Evolutionary conservation across 2,888 invertebrate species (phyloP), one percentile per base, ranked within the genome.

Genomic region (Smittia sp.): DNA sequence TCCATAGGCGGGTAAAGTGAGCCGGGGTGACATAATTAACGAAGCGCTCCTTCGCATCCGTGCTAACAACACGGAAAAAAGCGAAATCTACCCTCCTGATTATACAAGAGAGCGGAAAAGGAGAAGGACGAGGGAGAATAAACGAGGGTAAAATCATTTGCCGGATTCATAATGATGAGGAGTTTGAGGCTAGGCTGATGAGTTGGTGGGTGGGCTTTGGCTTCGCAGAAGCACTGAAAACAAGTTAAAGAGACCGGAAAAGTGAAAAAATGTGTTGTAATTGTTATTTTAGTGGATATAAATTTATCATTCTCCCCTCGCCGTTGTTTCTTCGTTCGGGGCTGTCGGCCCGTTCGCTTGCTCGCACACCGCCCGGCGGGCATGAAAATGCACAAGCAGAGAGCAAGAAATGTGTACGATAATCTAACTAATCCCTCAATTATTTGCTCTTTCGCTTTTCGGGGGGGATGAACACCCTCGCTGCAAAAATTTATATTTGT

Each of bases 71-170:
- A 22, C 13, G 11, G n/a, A 22, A 58, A 20, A 22, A 58, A 7
- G 13, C 58, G 58, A 58, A 58, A 24, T 46, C 46, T 46, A 58
- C 20, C 24, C 58, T 22, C 58, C 58, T 58, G 58, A 22, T 20
- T 58, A 58, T 11, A 22, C 20, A 58, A 22, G 18, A 46, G n/a
- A 46, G 18, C 58, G 58, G 18, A 24, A 58, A 15, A 58, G 15
- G 22, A 7, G 20, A 20, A 46, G n/a, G 3, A n/a, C 3, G 58
- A 46, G 46, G 15, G 24, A 70, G 32, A 70, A 15, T 70, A 70
- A 70, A 70, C 70, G 70, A 70, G 70, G 70, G 70, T 70, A 70
- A 70, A 70, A 70, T 70, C 58, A 70, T 70, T 70, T 70, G 58
- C 70, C 54, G 54, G 70, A 70, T 54, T 58, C 58, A 54, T 70